Evolutionary conservation across 2,888 invertebrate genomes (phyloP), one percentile per base, ranked within the genome.

Genomic region (Pterobdella sp.): DNA sequence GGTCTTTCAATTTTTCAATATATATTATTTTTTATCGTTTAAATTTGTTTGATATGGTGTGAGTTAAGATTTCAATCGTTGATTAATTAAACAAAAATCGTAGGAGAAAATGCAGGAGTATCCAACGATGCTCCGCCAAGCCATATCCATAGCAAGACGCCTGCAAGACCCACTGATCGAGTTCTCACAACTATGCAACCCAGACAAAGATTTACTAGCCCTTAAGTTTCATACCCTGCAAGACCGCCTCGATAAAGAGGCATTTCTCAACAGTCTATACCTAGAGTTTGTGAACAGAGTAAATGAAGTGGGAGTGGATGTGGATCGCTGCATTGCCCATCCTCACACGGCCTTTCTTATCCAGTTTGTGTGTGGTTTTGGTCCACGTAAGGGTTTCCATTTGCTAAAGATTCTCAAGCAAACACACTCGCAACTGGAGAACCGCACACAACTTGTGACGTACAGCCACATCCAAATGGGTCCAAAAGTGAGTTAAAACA

Each of bases 281-380:
- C 84, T 93, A 72, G 95, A 97, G 86, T 87, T 88, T 82, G 92
- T 97, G 1, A 96, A 95, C 82, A 4, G 94, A 72, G 92, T 95
- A 0, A 98, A 97, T 82, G 97, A 97, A 87, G 96, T 97, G 0
- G 97, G 97, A 7, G 94, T 98, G 0, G 97, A 98, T 81, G 89
- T 98, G 14, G 98, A 98, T 82, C 88, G 91, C 80, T 92, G 94
- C 0, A 91, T 97, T 0, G 89, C 92, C 75, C 91, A 92, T 74
- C 89, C 92, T 0, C 90, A 96, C 79, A 92, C 93, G 0, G 88
- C 91, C 0, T 90, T 81, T 42, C 83, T 97, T 68, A 88, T 98
- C 2, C 98, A 98, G 84, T 99, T 97, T 83, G 90, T 98, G 31
- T 95, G 95, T 83, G 98, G 98, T 29, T 85, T 99, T 37, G 98